Evolutionary conservation across 2,888 invertebrate species (phyloP).

Genomic region (Cosmorhoe ocellata): DNA sequence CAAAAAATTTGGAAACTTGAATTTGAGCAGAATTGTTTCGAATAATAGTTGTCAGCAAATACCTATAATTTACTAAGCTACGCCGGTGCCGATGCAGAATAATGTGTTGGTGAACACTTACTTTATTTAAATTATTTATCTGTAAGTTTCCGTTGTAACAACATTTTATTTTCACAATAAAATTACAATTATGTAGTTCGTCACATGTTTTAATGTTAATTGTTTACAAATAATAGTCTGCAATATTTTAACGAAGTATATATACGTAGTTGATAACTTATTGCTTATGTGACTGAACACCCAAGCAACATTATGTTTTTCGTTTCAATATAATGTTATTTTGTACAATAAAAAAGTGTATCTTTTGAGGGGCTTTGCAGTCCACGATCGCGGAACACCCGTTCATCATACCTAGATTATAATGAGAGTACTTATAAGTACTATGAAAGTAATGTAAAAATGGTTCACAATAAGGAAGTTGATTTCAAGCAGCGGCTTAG

Average conservation of each 20-base stretch:
- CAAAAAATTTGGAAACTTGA: no score
- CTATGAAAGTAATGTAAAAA: conserved; percentile 59
- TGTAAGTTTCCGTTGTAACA: conserved; percentile 46
- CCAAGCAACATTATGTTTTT: conserved; percentile 35
- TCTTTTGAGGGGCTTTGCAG: conserved; percentile 30
- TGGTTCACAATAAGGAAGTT: conserved; percentile 50
- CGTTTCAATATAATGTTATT: conserved; percentile 35
- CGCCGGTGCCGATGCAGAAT: no score
- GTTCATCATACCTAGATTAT: conserved; percentile 39
- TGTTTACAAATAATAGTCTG: conserved; percentile 48
- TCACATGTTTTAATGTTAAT: conserved; percentile 52
- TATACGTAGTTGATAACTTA: conserved; percentile 55
- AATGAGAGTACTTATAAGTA: conserved; percentile 74
- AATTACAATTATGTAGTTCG: conserved; percentile 48
- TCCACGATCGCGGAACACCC: conserved; percentile 28
- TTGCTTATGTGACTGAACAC: conserved; percentile 50
- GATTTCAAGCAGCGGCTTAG: conserved; percentile 38
- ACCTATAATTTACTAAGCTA: no score
- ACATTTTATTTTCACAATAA: conserved; percentile 45
- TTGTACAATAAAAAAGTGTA: conserved; percentile 35
- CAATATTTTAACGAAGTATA: conserved; percentile 62
- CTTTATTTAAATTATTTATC: conserved; percentile 51
- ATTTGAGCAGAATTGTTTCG: no score
- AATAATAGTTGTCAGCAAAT: no score
- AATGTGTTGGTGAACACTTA: background rate